A percentile compares a stretch with the other conserved stretches of the same genome.
These are phyloP conservation scores for Cyprinodon tularosa DNA, from an alignment of 2,113 vertebrate species.

Conservation along the genomic window DNA sequence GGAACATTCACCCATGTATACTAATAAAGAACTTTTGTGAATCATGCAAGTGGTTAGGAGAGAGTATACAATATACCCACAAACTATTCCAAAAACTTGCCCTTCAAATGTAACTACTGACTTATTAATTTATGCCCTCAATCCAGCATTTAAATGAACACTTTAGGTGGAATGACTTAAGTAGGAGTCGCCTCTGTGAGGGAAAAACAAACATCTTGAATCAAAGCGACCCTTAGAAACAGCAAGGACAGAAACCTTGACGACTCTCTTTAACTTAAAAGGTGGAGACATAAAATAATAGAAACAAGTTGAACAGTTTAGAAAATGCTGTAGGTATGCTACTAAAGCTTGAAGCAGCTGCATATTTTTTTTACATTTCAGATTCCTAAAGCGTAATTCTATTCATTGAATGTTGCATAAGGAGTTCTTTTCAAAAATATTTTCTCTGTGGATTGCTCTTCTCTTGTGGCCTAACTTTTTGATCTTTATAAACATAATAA, in stretches of 20 bases:
- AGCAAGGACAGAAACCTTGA: background rate
- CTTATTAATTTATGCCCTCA: background rate
- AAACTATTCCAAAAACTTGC: background rate
- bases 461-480: constrained; percentile 11
- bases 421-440: background rate
- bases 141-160: background rate
- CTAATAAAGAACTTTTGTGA: background rate
- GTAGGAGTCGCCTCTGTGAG: background rate
- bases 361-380: background rate
- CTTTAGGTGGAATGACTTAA: constrained; percentile 4
- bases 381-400: background rate
- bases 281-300: background rate
- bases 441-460: background rate
- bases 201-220: background rate
- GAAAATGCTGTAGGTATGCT: background rate
- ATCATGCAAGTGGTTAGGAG: background rate
- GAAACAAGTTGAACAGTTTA: background rate
- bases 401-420: constrained; percentile 3
- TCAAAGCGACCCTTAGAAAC: constrained; percentile 19
- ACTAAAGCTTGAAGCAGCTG: background rate
- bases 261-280: constrained; percentile 10
- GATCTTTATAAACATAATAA: constrained; percentile 24
- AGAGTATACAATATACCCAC: background rate
- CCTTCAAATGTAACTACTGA: background rate
- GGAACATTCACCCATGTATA: background rate